Conservation (phyloP, 2,888 invertebrate genomes). For the Steromphala cineraria region DNA sequence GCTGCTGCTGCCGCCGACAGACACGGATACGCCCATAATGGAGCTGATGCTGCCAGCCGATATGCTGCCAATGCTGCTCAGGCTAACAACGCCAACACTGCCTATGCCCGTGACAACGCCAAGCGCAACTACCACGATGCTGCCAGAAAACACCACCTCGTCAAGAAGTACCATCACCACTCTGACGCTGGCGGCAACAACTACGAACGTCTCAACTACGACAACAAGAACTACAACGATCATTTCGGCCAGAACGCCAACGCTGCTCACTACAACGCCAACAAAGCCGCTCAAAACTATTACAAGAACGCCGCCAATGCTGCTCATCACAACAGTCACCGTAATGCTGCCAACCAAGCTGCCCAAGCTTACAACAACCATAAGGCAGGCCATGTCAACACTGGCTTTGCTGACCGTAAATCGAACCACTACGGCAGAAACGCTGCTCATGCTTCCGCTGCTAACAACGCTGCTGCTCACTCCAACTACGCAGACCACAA, state of each 20-base stretch:
- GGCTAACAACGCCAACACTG: not conserved
- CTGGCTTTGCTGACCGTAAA: not conserved
- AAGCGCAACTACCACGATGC: not conserved
- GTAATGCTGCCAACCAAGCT: not conserved
- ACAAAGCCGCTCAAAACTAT: not conserved
- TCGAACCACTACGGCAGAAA: not conserved
- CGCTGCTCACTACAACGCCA: not conserved
- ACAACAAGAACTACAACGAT: conserved; percentile 16
- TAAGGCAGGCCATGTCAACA: not conserved
- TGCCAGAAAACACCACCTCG: not conserved
- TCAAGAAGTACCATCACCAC: not conserved
- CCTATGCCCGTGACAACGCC: not conserved
- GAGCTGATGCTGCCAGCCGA: not conserved
- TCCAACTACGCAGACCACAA: not conserved
- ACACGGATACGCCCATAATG: not conserved
- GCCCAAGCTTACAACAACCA: not conserved
- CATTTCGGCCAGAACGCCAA: not conserved
- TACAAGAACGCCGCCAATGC: not conserved
- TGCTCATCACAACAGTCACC: not conserved
- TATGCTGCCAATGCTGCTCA: not conserved
- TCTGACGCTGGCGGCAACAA: not conserved
- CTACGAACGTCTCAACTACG: not conserved
- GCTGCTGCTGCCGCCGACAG: not conserved
- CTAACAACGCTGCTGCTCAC: not conserved
- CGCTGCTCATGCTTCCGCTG: not conserved